Percentiles rank a stretch among this genome's conserved stretches.
phyloP scores from a whole-genome alignment of 2,888 invertebrate species.

The Meteorus cinctellus region DNA sequence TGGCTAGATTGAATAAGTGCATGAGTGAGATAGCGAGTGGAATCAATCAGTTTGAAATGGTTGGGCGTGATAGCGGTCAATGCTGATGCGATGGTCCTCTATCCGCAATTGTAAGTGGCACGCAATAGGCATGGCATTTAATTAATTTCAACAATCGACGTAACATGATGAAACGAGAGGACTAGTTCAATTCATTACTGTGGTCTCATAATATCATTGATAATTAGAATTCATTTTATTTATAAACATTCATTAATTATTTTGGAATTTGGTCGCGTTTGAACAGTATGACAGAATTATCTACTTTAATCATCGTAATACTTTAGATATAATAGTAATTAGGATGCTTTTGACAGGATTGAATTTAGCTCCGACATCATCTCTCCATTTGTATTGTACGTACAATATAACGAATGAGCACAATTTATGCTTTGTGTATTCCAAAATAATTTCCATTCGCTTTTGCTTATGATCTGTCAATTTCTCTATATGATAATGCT shows the following conservation, averaged over 20 bases:
- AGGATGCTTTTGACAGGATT: constrained; percentile 67
- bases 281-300: constrained; percentile 8
- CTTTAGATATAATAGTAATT: constrained; percentile 59
- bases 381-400: neutral
- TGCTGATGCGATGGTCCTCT: constrained; percentile 3
- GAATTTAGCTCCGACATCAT: constrained; percentile 64
- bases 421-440: too few relatives aligned
- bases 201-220: neutral
- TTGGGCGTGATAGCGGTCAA: neutral
- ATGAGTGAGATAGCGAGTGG: neutral
- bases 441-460: neutral
- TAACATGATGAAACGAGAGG: neutral
- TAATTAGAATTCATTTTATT: neutral
- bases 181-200: neutral
- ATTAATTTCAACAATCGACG: constrained; percentile 3
- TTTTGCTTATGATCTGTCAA: constrained; percentile 1
- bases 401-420: neutral
- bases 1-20: neutral
- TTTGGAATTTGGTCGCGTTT: constrained; percentile 12
- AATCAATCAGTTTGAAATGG: constrained; percentile 23
- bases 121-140: constrained; percentile 2
- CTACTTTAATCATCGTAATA: constrained; percentile 30
- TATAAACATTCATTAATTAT: neutral
- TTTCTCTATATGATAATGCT: neutral
- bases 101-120: constrained; percentile 2